Evolutionary conservation across 1,140 invertebrate species (phyloP).

Genomic region (Orius laevigatus): DNA sequence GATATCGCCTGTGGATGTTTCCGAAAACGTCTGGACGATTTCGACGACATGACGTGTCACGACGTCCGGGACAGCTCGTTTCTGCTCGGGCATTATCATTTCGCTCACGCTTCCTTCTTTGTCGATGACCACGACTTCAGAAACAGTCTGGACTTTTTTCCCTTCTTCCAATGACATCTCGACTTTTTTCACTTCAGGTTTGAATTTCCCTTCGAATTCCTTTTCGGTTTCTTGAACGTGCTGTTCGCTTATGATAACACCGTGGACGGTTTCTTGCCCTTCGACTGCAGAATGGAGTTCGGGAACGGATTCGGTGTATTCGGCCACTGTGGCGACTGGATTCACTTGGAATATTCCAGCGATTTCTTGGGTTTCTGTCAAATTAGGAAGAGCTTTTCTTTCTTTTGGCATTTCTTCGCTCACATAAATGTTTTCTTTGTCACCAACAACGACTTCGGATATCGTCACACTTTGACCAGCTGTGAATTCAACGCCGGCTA

Average conservation of each 20-base stretch:
- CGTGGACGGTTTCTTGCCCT: conserved; percentile 25
- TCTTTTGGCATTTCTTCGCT: conserved; percentile 21
- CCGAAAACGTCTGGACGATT: conserved; percentile 17
- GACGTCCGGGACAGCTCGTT: conserved; percentile 17
- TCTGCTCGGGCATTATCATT: conserved; percentile 18
- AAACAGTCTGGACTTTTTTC: conserved; percentile 21
- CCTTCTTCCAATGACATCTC: conserved; percentile 18
- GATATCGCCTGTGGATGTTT: conserved; percentile 15
- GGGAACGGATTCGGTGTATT: conserved; percentile 20
- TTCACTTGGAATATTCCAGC: conserved; percentile 27
- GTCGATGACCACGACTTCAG: conserved; percentile 21
- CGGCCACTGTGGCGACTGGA: conserved; percentile 22
- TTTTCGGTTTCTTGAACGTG: conserved; percentile 23
- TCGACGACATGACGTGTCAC: conserved; percentile 16
- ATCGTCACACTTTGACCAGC: conserved; percentile 31
- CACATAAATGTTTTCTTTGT: conserved; percentile 29
- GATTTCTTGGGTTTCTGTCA: conserved; percentile 27
- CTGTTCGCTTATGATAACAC: conserved; percentile 24
- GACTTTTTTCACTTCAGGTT: conserved; percentile 16
- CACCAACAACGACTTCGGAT: conserved; percentile 31
- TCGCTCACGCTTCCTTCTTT: conserved; percentile 19
- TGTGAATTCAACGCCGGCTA: conserved; percentile 25
- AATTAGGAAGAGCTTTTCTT: conserved; percentile 23
- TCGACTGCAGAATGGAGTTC: conserved; percentile 23
- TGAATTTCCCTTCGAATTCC: conserved; percentile 18